Conservation (phyloP, 1,140 invertebrate genomes). For the Heliconius hermathena region DNA sequence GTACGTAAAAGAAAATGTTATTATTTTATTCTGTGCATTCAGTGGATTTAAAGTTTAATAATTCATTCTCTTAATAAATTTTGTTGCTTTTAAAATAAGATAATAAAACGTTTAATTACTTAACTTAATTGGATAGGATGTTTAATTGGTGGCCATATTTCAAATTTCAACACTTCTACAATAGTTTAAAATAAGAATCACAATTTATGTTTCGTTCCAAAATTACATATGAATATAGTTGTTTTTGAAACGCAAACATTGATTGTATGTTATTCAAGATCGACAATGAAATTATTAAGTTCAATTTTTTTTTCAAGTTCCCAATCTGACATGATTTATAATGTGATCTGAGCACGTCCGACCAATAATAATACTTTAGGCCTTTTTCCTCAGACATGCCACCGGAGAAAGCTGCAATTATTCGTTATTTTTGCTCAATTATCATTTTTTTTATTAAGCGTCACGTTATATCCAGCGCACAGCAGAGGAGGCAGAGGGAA, state of each 20-base stretch:
- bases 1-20: not conserved
- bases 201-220: not conserved
- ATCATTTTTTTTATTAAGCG: too few species aligned
- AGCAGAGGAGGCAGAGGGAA: too few species aligned
- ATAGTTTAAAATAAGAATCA: not conserved
- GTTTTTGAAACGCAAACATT: not conserved
- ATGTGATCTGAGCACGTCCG: slow-evolving; percentile 37
- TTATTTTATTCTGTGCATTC: not conserved
- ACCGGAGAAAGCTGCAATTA: slow-evolving; percentile 20
- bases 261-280: slow-evolving; percentile 28
- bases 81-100: not conserved
- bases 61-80: not conserved
- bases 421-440: slow-evolving; percentile 24
- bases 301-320: slow-evolving; percentile 22
- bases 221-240: not conserved
- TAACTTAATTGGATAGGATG: not conserved
- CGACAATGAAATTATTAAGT: slow-evolving; percentile 32
- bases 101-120: slow-evolving; percentile 6
- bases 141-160: not conserved
- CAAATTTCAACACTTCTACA: not conserved
- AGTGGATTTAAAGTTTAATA: not conserved
- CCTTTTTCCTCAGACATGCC: slow-evolving; percentile 32
- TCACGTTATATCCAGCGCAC: too few species aligned
- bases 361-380: slow-evolving; percentile 28
- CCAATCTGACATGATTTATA: slow-evolving; percentile 36